Percentiles rank a stretch among this genome's conserved stretches.
Conservation (phyloP, 1,140 invertebrate genomes). For the Hyposmocoma kahamanoa region DNA sequence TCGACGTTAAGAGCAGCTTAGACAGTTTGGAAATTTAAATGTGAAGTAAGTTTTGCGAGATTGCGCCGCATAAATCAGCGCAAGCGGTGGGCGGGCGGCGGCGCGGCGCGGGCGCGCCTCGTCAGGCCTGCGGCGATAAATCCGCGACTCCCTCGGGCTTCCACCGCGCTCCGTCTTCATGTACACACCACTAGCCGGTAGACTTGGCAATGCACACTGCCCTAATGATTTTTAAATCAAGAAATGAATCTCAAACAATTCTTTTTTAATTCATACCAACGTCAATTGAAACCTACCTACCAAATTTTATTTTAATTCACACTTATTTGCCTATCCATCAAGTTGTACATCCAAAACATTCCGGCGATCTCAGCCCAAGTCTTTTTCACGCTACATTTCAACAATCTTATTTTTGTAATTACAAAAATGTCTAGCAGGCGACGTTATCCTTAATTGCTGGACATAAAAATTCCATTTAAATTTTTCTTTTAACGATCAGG, state of each 20-base stretch:
- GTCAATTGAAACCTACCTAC: neutral
- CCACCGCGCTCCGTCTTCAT: slow-evolving; percentile 52
- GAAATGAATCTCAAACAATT: too few relatives aligned
- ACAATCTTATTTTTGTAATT: slow-evolving; percentile 74
- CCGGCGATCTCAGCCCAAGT: slow-evolving; percentile 63
- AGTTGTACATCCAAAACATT: slow-evolving; percentile 50
- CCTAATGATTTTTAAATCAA: neutral
- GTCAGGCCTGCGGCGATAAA: slow-evolving; percentile 48
- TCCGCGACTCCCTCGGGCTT: slow-evolving; percentile 61
- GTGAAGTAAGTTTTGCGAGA: slow-evolving; percentile 74
- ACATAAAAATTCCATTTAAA: slow-evolving; percentile 75
- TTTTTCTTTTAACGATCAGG: slow-evolving; percentile 72
- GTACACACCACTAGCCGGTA: slow-evolving; percentile 20
- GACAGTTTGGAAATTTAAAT: slow-evolving; percentile 74
- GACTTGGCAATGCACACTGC: too few relatives aligned
- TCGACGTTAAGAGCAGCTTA: slow-evolving; percentile 69
- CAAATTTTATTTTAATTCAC: slow-evolving; percentile 4
- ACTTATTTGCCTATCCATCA: slow-evolving; percentile 47
- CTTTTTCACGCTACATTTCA: slow-evolving; percentile 73
- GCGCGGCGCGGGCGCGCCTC: slow-evolving; percentile 2
- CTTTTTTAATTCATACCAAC: too few relatives aligned
- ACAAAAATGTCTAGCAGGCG: slow-evolving; percentile 72
- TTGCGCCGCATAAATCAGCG: slow-evolving; percentile 70
- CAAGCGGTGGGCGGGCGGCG: slow-evolving; percentile 23
- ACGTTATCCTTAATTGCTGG: slow-evolving; percentile 73